These are phyloP conservation scores for Ceratosolen fusciceps DNA, from an alignment of 1,140 invertebrate genomes.

Conservation along the genomic window DNA sequence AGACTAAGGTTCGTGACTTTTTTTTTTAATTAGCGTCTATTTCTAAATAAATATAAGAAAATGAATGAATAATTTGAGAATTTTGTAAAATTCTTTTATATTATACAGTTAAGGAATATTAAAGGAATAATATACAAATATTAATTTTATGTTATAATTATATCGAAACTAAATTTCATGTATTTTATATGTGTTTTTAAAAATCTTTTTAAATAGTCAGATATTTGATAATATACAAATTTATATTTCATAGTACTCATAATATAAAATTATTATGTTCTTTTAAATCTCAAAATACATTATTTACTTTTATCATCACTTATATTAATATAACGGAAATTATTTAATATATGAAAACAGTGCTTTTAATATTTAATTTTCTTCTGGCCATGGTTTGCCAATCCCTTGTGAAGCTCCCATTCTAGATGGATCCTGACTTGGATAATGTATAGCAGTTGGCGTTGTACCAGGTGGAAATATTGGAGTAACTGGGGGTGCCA, in stretches of 20 bases:
- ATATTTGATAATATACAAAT: background rate
- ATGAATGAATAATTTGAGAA: background rate
- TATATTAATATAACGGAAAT: constrained; percentile 19
- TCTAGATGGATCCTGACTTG: constrained; percentile 92
- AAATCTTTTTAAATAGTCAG: background rate
- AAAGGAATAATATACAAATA: background rate
- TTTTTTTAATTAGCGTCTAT: background rate
- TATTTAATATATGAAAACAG: background rate
- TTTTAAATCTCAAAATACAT: constrained; percentile 23
- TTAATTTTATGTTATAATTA: background rate
- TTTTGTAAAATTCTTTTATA: background rate
- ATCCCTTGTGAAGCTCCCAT: constrained; percentile 81
- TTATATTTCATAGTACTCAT: background rate
- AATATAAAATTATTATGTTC: constrained; percentile 1
- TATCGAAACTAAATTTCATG: background rate
- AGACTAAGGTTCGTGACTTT: too few species aligned
- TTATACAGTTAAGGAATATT: background rate
- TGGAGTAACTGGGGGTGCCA: constrained; percentile 66
- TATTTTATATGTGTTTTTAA: background rate
- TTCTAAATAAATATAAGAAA: background rate
- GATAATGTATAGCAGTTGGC: constrained; percentile 83
- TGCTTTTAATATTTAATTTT: constrained; percentile 45
- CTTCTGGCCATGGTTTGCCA: constrained; percentile 70
- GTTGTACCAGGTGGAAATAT: constrained; percentile 73
- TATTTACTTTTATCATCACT: constrained; percentile 16